phyloP scores from a whole-genome alignment of 2,113 vertebrate genomes.

The Psammodynastes pulverulentus region DNA sequence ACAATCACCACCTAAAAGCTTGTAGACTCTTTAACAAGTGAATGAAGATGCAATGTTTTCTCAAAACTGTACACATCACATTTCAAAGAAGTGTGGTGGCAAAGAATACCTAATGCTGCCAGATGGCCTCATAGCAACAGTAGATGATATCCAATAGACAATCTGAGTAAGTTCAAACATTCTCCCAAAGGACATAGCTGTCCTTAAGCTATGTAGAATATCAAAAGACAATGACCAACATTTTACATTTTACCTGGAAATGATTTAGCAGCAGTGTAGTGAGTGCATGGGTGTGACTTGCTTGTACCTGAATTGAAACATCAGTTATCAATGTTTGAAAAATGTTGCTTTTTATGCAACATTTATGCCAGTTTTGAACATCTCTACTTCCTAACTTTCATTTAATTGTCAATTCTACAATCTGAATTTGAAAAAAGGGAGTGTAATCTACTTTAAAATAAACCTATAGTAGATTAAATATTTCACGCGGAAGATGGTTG shows the following conservation, averaged over 20 bases:
- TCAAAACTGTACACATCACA: background rate
- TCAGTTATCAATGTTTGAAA: background rate
- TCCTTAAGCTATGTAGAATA: background rate
- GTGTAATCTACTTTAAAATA: background rate
- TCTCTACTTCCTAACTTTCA: conserved; percentile 34
- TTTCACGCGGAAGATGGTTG: background rate
- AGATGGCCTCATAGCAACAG: background rate
- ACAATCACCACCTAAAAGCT: background rate
- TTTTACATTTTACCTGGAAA: background rate
- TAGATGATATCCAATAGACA: background rate
- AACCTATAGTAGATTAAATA: background rate
- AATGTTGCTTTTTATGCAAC: background rate
- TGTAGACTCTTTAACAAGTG: background rate
- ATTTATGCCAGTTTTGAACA: conserved; percentile 13
- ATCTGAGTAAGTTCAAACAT: background rate
- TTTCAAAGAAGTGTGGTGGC: background rate
- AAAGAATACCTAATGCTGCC: background rate
- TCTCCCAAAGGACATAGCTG: background rate
- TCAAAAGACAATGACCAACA: background rate
- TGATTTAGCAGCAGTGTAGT: background rate
- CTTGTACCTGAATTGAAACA: conserved; percentile 16
- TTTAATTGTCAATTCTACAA: conserved; percentile 1
- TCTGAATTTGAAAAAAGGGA: background rate
- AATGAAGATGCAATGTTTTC: background rate
- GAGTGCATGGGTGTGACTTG: background rate